Evolutionary conservation across 2,113 vertebrate genomes (phyloP).

Genomic region (human (Homo sapiens)): DNA sequence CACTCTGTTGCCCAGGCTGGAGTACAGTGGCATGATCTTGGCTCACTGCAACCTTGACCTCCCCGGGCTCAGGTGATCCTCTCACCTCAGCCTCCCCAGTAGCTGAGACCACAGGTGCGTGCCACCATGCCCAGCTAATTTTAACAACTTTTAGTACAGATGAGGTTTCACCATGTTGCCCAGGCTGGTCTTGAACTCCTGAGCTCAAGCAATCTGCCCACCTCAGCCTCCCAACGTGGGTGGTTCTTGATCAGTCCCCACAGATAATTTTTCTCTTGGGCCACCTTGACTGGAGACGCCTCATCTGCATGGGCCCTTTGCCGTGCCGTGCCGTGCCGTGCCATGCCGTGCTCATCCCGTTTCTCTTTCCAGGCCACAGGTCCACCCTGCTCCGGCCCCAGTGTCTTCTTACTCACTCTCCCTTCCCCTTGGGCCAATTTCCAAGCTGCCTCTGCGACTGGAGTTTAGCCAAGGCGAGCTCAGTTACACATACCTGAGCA

Average conservation of each 20-base stretch:
- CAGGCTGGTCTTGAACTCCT: not conserved
- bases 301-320: fast-evolving
- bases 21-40: not conserved
- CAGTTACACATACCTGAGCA: not conserved
- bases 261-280: not conserved
- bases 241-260: too few relatives aligned
- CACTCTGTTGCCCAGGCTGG: not conserved
- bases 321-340: fast-evolving
- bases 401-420: not conserved
- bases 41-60: not conserved
- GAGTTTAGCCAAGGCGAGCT: not conserved
- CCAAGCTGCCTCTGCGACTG: not conserved
- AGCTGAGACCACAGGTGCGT: not conserved
- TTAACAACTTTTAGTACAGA: not conserved
- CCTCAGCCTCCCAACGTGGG: not conserved
- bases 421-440: not conserved
- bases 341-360: fast-evolving
- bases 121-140: not conserved
- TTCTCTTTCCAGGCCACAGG: not conserved
- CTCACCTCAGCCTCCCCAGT: not conserved
- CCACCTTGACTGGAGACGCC: not conserved
- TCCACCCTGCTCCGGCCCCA: fast-evolving
- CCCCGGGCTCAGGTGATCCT: not conserved
- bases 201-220: not conserved
- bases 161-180: not conserved